These are phyloP conservation scores for Apostichopus japonicus DNA, from an alignment of 35 echinoderm and acorn worm genomes.

Conservation along the genomic window DNA sequence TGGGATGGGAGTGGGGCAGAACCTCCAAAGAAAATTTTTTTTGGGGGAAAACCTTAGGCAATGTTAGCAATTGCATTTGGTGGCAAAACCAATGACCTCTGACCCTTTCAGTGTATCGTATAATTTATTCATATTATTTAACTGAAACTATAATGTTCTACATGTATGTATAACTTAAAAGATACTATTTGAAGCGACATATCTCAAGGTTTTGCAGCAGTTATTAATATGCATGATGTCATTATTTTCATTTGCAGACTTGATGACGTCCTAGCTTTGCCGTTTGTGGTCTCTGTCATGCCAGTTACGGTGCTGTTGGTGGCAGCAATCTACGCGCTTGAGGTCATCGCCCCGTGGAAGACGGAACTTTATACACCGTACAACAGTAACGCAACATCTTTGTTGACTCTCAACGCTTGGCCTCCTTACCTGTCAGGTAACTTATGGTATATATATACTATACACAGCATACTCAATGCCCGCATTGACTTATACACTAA, in stretches of 20 bases:
- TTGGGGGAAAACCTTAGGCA: too few species aligned
- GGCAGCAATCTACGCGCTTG: slow-evolving; percentile 35
- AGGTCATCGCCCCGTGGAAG: slow-evolving; percentile 65
- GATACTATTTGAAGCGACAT: too few species aligned
- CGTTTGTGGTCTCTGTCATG: slow-evolving; percentile 38
- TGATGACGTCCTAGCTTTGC: slow-evolving; percentile 41
- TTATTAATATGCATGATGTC: background rate
- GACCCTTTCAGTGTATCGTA: too few species aligned
- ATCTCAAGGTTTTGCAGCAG: background rate
- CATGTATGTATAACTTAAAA: too few species aligned
- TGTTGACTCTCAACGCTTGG: slow-evolving; percentile 58
- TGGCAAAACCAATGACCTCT: too few species aligned
- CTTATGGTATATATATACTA: background rate
- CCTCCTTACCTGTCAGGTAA: slow-evolving; percentile 70
- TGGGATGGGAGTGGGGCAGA: too few species aligned
- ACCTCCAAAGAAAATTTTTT: too few species aligned
- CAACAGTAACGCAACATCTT: background rate
- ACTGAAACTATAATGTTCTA: too few species aligned
- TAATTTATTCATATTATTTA: too few species aligned
- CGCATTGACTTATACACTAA: too few species aligned
- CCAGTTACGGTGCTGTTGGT: slow-evolving; percentile 33
- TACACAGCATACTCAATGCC: too few species aligned
- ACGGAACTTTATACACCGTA: slow-evolving; percentile 55
- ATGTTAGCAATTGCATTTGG: too few species aligned
- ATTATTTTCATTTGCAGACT: slow-evolving; percentile 44